Evolutionary conservation across 2,888 invertebrate species (phyloP), one percentile per base, ranked within the genome.

Genomic region (Limnephilus rhombicus): DNA sequence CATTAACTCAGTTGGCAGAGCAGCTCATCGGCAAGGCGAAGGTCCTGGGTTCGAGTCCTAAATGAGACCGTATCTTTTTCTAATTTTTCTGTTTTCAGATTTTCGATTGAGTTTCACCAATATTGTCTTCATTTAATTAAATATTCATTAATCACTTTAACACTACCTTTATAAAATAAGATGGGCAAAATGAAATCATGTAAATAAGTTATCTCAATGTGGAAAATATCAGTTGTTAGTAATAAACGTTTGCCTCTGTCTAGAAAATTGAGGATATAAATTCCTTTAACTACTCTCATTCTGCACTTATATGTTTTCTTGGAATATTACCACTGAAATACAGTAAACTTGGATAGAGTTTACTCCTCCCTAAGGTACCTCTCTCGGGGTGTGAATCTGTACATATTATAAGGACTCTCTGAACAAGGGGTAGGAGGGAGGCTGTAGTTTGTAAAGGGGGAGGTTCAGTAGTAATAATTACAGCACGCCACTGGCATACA

Each of bases 401-500:
- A n/a, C n/a, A n/a, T n/a, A 68, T 68, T 24, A 9, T 68, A 68
- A 24, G 68, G 68, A 68, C 9, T 24, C 68, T 24, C 24, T 68
- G 68, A 24, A 24, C 68, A 68, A 68, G 83, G 34, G 37, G 49
- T 49, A 15, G 18, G 24, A 7, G 37, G 37, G 83, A 15, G 83
- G 83, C 5, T 1, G 15, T 37, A 34, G 31, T 83, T 83, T 12
- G 37, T 68, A n/a, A 68, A n/a, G 68, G 68, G 24, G 83, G 68
- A 68, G 68, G 68, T 24, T 68, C 24, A 68, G 68, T 24, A 68
- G 83, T 83, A 37, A 37, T 83, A 83, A 83, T 83, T 83, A 68
- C 68, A 68, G 24, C 24, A 83, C 83, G 31, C 83, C 83, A 29
- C 83, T 83, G 83, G 34, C 83, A 83, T 41, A 11, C 83, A 83